These are phyloP conservation scores for Whitmania pigra DNA, from an alignment of 1,140 invertebrate species.

Conservation along the genomic window DNA sequence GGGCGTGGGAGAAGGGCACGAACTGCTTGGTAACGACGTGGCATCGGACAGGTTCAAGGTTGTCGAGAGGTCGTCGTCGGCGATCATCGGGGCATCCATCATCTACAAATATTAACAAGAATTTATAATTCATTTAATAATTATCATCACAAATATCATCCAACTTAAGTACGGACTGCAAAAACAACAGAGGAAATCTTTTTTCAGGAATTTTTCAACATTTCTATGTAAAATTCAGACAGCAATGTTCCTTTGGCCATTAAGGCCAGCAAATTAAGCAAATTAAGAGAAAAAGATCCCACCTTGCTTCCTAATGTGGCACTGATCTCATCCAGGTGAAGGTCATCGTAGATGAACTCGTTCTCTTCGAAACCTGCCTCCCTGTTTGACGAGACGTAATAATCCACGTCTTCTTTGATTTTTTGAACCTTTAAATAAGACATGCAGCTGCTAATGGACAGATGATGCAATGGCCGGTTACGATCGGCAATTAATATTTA, in stretches of 20 bases:
- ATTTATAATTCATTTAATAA: no score
- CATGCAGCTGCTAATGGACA: background rate
- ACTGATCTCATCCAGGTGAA: constrained; percentile 54
- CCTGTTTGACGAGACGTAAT: constrained; percentile 88
- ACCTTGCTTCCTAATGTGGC: constrained; percentile 26
- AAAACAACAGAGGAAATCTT: no score
- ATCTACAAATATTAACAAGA: no score
- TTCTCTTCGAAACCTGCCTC: constrained; percentile 94
- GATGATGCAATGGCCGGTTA: no score
- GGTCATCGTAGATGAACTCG: constrained; percentile 92
- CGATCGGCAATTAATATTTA: no score
- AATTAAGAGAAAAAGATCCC: background rate
- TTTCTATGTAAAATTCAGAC: no score
- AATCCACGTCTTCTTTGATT: constrained; percentile 94
- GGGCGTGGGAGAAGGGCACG: constrained; percentile 8
- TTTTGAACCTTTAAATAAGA: constrained; percentile 59
- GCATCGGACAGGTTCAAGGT: background rate
- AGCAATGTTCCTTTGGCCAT: no score
- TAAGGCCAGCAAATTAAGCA: no score
- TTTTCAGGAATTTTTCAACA: no score
- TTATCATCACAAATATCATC: no score
- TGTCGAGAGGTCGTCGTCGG: background rate
- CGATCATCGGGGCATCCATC: background rate
- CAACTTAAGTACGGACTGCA: no score
- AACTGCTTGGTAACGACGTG: constrained; percentile 8